Evolutionary conservation across 2,797 vertebrate genomes (phyloP).

Genomic region (Xyrichtys novacula): DNA sequence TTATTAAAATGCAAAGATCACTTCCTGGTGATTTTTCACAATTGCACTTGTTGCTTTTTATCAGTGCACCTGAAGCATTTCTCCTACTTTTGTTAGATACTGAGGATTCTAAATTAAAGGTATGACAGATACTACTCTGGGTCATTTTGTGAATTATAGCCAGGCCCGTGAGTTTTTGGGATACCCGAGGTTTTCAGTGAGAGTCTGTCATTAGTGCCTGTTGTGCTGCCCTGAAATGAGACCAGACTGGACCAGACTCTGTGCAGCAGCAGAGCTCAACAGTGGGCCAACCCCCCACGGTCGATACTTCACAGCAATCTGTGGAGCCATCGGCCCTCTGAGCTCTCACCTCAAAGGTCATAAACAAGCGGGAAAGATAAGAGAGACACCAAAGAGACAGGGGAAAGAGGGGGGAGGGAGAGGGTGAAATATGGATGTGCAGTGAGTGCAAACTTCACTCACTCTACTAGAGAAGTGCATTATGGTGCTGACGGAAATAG

Average conservation of each 20-base stretch:
- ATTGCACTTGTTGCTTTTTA: not conserved
- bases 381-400: not conserved
- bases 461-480: slow-evolving; percentile 65
- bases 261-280: slow-evolving; percentile 9
- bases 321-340: slow-evolving; percentile 14
- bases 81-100: slow-evolving; percentile 3
- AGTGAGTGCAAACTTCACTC: slow-evolving; percentile 17
- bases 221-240: slow-evolving; percentile 9
- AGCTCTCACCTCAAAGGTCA: slow-evolving; percentile 57
- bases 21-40: not conserved
- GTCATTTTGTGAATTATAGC: not conserved
- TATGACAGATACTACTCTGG: not conserved
- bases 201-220: slow-evolving; percentile 9
- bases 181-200: not conserved
- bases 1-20: not conserved
- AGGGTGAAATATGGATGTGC: not conserved
- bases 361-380: slow-evolving; percentile 12
- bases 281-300: slow-evolving; percentile 28
- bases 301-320: slow-evolving; percentile 24
- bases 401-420: not conserved
- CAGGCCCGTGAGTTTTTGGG: not conserved
- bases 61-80: not conserved
- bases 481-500: slow-evolving; percentile 61
- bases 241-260: not conserved
- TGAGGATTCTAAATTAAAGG: not conserved